Conservation (phyloP, 2,113 vertebrate species). For the Pyrgilauda ruficollis region DNA sequence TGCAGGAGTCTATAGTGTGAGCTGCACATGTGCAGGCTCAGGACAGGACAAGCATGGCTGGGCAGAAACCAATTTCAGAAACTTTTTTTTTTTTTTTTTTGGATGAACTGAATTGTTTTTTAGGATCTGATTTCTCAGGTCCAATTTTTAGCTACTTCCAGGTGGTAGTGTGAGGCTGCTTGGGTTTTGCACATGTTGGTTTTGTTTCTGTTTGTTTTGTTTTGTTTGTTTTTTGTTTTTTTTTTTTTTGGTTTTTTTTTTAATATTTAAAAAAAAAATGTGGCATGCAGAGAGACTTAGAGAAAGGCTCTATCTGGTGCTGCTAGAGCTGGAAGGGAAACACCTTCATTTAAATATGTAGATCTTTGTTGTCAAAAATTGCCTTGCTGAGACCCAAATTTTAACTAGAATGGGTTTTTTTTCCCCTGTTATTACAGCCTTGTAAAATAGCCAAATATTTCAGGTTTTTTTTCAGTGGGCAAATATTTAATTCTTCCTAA, state of each 20-base stretch:
- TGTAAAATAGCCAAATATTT: background rate
- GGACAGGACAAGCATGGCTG: background rate
- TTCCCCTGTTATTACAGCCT: background rate
- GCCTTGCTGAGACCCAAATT: background rate
- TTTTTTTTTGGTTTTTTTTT: background rate
- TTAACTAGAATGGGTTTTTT: background rate
- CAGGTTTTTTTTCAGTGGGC: background rate
- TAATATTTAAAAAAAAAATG: background rate
- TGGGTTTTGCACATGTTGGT: background rate
- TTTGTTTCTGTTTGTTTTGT: background rate
- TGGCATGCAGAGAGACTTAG: background rate
- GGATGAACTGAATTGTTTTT: background rate
- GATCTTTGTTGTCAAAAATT: background rate
- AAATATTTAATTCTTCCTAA: background rate
- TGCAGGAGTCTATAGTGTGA: accelerated
- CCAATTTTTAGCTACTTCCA: background rate
- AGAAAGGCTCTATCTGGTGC: background rate
- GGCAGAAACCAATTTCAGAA: background rate
- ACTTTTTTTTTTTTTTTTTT: background rate
- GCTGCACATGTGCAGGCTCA: background rate
- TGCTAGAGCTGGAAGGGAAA: background rate
- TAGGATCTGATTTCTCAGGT: background rate
- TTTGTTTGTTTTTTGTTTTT: no score
- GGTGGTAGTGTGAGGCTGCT: background rate
- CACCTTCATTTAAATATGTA: background rate